Evolutionary conservation across 2,797 vertebrate species (phyloP).

Genomic region (Myotis daubentonii): DNA sequence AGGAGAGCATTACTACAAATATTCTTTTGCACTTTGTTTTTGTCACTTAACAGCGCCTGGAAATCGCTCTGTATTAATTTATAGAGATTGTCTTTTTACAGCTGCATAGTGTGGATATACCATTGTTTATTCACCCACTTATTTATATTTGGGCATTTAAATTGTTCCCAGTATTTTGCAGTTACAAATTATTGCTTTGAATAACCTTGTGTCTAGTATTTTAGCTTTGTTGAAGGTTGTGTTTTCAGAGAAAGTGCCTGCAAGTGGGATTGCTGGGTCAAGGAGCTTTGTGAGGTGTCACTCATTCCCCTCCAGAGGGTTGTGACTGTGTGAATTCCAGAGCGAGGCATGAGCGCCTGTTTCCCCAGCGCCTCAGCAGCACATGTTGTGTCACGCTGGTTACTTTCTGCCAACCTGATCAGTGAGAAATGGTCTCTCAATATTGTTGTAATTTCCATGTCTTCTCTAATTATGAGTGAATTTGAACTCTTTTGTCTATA

Average conservation of each 20-base stretch:
- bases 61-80: background rate
- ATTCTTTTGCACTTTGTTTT: background rate
- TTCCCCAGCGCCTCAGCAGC: background rate
- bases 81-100: background rate
- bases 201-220: background rate
- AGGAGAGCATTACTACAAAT: background rate
- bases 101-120: too few relatives aligned
- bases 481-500: background rate
- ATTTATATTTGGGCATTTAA: background rate
- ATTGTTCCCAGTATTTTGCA: background rate
- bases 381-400: too few relatives aligned
- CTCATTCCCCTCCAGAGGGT: background rate
- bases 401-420: background rate
- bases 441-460: background rate
- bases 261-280: background rate
- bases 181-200: background rate
- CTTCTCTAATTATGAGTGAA: background rate
- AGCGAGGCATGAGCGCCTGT: rapidly evolving
- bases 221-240: background rate
- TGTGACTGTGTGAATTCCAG: background rate
- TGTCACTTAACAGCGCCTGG: background rate
- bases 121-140: background rate
- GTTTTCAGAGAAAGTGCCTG: background rate
- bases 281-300: too few relatives aligned
- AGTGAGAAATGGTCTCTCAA: background rate